These are phyloP conservation scores for Lontra canadensis DNA, from an alignment of 2,113 vertebrate species.

Conservation along the genomic window DNA sequence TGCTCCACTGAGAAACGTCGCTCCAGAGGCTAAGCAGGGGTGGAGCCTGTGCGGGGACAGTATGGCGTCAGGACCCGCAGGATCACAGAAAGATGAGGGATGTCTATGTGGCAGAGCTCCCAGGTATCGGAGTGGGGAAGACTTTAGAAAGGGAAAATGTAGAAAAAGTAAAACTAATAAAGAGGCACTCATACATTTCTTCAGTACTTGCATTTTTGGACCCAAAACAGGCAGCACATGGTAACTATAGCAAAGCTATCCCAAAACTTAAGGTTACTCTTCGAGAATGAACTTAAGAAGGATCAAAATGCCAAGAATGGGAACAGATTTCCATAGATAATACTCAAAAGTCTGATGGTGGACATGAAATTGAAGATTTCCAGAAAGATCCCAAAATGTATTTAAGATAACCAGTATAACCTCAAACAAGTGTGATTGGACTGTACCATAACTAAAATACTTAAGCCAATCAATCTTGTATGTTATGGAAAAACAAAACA, in stretches of 20 bases:
- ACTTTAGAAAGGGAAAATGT: background rate
- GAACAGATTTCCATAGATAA: background rate
- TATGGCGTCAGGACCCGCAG: too few relatives aligned
- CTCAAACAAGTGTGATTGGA: background rate
- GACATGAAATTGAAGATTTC: background rate
- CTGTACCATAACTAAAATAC: background rate
- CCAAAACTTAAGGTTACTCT: slow-evolving; percentile 3
- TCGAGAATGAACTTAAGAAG: slow-evolving; percentile 17
- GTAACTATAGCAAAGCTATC: background rate
- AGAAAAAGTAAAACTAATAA: background rate
- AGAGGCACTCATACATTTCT: background rate
- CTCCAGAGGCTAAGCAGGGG: too few relatives aligned
- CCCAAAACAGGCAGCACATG: background rate
- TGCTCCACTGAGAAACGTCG: too few relatives aligned
- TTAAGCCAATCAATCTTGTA: background rate
- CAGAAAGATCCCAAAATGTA: background rate
- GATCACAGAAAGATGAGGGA: too few relatives aligned
- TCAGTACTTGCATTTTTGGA: background rate
- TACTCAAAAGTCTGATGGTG: background rate
- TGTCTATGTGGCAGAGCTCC: too few relatives aligned
- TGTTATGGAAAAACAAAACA: too few relatives aligned
- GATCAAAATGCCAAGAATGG: background rate
- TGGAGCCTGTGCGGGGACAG: too few relatives aligned
- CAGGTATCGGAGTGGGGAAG: too few relatives aligned
- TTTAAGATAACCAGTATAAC: slow-evolving; percentile 12